phyloP scores from a whole-genome alignment of 2,113 vertebrate species.

The Alligator mississippiensis region DNA sequence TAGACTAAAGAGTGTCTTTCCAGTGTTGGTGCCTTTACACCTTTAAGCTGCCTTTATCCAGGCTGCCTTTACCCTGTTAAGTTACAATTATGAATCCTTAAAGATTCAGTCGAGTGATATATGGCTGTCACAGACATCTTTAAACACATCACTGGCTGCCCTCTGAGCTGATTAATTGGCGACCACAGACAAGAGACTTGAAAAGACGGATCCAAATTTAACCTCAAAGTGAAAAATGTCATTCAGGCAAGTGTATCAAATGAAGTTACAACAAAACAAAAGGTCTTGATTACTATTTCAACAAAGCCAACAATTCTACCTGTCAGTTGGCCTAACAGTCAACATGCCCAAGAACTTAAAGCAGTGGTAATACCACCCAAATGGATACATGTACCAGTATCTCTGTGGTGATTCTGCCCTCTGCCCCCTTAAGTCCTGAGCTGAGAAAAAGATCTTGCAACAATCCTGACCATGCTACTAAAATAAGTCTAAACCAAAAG shows the following conservation, averaged over 20 bases:
- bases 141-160: slow-evolving; percentile 37
- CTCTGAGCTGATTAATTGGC: slow-evolving; percentile 53
- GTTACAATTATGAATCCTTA: slow-evolving; percentile 34
- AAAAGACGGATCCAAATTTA: slow-evolving; percentile 54
- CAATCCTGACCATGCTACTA: background rate
- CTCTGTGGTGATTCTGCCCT: accelerated
- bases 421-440: background rate
- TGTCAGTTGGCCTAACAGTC: accelerated
- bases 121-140: slow-evolving; percentile 59
- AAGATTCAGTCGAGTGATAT: slow-evolving; percentile 45
- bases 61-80: background rate
- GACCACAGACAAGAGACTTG: slow-evolving; percentile 46
- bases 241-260: slow-evolving; percentile 2
- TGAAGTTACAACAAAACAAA: background rate
- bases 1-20: background rate
- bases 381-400: background rate
- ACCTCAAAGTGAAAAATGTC: slow-evolving; percentile 34
- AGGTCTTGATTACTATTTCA: slow-evolving; percentile 40
- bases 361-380: background rate
- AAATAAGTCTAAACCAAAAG: background rate
- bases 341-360: background rate
- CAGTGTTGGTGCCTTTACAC: background rate
- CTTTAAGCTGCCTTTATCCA: background rate
- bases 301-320: slow-evolving; percentile 8
- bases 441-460: background rate